Conservation (phyloP, 2,797 vertebrate genomes). For the Macropodus opercularis region DNA sequence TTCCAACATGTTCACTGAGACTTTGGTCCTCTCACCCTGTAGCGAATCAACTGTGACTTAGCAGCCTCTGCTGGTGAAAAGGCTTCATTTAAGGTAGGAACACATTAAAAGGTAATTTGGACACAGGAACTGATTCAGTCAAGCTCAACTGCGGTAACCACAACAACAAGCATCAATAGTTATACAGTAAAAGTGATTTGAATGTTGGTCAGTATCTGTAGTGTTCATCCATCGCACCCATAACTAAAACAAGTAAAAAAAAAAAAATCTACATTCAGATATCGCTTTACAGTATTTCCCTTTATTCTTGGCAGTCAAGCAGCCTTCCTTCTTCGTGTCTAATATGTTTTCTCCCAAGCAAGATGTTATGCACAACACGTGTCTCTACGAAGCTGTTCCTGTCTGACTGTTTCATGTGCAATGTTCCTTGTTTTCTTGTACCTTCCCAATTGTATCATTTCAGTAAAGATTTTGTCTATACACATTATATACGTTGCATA, state of each 20-base stretch:
- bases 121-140: not conserved
- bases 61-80: conserved; percentile 61
- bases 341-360: conserved; percentile 6
- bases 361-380: not conserved
- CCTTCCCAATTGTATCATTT: not conserved
- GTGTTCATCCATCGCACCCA: too few species aligned
- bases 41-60: conserved; percentile 34
- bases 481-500: conserved; percentile 17
- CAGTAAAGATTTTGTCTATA: conserved; percentile 7
- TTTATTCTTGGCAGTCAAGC: not conserved
- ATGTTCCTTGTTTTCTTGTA: not conserved
- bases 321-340: conserved; percentile 7
- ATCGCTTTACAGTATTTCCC: conserved; percentile 13
- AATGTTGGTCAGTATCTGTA: too few species aligned
- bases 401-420: too few species aligned
- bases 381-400: not conserved
- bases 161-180: too few species aligned
- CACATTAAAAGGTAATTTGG: not conserved
- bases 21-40: conserved; percentile 4
- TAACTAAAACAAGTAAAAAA: conserved; percentile 1
- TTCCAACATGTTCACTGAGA: too few species aligned
- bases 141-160: not conserved
- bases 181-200: too few species aligned
- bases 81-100: not conserved
- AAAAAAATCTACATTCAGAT: not conserved